Base-by-base conservation (phyloP, 2,888 invertebrate genomes). In the Slavum lentiscoides region DNA sequence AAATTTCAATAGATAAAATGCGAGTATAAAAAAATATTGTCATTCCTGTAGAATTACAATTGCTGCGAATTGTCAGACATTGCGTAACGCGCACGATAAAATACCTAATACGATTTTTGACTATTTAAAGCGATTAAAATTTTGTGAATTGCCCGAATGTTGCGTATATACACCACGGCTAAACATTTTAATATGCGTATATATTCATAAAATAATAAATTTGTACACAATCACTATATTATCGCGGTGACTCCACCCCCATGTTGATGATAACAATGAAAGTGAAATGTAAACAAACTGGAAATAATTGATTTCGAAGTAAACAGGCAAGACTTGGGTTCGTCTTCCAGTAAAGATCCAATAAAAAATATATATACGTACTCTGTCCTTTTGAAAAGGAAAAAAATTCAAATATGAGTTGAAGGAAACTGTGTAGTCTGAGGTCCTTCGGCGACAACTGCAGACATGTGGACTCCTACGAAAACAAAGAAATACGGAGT, bases 391-490 rank as follows among this genome's bases (percentile, higher is more conserved):
- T n/a, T 53, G 15, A 62, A 49, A 74, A 55, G 8, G 58, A 55
- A 23, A 30, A 55, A 43, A 62, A 19, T 17, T 0, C 21, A 73
- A 76, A 23, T 68, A 69, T 69, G 64, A 69, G 23, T 55, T 53
- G 53, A 68, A 19, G 19, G 53, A 58, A 58, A 58, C 19, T 30
- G 30, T 66, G 4, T 39, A 39, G 37, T 39, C 6, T 21, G 5
- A 19, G 2, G 19, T 61, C 23, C 17, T 61, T 30, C 15, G 43
- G 39, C 13, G 30, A 21, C 30, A 49, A 21, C 15, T 21, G n/a
- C 19, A 67, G 13, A 43, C 64, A 92, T 92, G 92, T 92, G 92
- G 92, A 90, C 91, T 85, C 91, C 92, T 84, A 90, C 91, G 83
- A 92, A 92, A 88, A 89, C 90, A 83, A 90, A 91, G 84, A 92